Evolutionary conservation across 2,797 vertebrate genomes (phyloP).

Genomic region (Fistularia commersonii): DNA sequence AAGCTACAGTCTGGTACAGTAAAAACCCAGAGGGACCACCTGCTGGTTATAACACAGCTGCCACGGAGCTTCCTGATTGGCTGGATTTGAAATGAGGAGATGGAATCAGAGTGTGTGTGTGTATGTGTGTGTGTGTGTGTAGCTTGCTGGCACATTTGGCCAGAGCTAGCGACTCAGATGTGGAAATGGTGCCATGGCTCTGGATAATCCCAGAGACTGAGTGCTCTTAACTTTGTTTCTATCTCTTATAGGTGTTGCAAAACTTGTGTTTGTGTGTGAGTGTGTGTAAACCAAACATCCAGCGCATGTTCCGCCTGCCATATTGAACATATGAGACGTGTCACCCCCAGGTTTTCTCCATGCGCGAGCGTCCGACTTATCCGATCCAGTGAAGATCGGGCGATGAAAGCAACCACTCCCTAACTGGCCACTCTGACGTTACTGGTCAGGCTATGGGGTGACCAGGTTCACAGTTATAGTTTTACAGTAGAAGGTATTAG

Average conservation of each 20-base stretch:
- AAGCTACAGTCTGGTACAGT: conserved; percentile 42
- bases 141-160: too few relatives aligned
- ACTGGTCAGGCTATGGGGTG: conserved; percentile 50
- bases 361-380: too few relatives aligned
- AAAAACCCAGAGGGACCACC: conserved; percentile 13
- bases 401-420: too few relatives aligned
- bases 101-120: too few relatives aligned
- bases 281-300: not conserved
- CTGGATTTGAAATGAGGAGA: conserved; percentile 35
- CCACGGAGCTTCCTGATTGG: conserved; percentile 28
- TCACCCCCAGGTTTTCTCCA: too few relatives aligned
- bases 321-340: too few relatives aligned
- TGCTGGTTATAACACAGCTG: conserved; percentile 16
- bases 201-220: conserved; percentile 9
- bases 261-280: not conserved
- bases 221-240: conserved; percentile 11
- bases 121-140: too few relatives aligned
- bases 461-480: conserved; percentile 34
- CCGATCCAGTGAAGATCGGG: too few relatives aligned
- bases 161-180: not conserved
- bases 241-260: too few relatives aligned
- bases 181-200: conserved; percentile 4
- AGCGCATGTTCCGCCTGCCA: conserved; percentile 2
- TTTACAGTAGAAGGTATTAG: conserved; percentile 34
- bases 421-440: conserved; percentile 32